These are phyloP conservation scores for Drosophila serrata DNA, from an alignment of 1,140 invertebrate species.

Conservation along the genomic window DNA sequence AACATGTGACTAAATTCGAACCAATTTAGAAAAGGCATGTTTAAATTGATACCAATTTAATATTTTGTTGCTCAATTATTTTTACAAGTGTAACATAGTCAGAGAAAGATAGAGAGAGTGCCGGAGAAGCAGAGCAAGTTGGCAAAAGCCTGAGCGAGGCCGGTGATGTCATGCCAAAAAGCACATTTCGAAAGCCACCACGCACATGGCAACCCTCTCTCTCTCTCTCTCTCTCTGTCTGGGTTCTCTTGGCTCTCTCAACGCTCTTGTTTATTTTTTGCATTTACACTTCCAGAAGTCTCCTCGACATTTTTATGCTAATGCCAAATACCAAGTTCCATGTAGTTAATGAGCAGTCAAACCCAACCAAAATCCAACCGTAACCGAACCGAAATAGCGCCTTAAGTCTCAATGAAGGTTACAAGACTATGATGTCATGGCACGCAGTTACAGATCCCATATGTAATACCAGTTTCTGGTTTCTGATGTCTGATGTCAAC, in stretches of 20 bases:
- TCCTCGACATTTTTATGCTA: constrained; percentile 45
- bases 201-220: constrained; percentile 59
- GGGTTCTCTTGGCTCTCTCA: neutral
- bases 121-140: neutral
- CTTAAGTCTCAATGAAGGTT: constrained; percentile 47
- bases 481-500: constrained; percentile 78
- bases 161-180: constrained; percentile 74
- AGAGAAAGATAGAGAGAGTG: neutral
- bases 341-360: constrained; percentile 22
- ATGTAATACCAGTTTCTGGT: constrained; percentile 63
- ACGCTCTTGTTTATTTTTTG: constrained; percentile 73
- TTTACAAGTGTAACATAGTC: neutral
- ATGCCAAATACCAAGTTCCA: constrained; percentile 12
- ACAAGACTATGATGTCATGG: constrained; percentile 63
- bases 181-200: constrained; percentile 43
- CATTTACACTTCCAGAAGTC: constrained; percentile 70
- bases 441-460: constrained; percentile 40
- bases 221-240: constrained; percentile 2
- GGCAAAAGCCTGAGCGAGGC: constrained; percentile 2
- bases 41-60: no score
- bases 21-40: no score
- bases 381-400: constrained; percentile 18
- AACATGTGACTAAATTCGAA: neutral
- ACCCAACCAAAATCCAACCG: constrained; percentile 9
- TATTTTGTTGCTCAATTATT: neutral